Percentiles rank a stretch among this genome's conserved stretches.
These are phyloP conservation scores for Psettodes erumei DNA, from an alignment of 2,113 vertebrate genomes.

Conservation along the genomic window DNA sequence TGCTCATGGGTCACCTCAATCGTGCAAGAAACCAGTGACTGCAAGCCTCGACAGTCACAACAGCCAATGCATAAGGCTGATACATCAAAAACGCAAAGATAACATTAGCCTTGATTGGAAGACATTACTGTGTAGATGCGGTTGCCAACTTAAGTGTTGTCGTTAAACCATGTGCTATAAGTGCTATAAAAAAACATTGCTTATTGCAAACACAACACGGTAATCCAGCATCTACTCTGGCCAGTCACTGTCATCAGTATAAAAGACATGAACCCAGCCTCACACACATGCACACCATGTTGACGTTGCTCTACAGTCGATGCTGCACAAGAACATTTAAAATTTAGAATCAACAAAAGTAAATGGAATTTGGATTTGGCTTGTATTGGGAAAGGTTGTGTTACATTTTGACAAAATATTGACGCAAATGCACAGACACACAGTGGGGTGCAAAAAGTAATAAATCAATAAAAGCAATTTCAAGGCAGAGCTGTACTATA, in stretches of 20 bases:
- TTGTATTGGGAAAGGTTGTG: not conserved
- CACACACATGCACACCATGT: no score
- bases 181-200: not conserved
- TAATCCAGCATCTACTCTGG: not conserved
- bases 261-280: slow-evolving; percentile 1
- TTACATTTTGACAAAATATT: slow-evolving; percentile 24
- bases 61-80: not conserved
- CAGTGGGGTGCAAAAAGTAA: slow-evolving; percentile 49
- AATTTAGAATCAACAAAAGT: no score
- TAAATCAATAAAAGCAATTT: slow-evolving; percentile 61
- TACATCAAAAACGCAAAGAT: slow-evolving; percentile 8
- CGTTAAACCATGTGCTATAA: not conserved
- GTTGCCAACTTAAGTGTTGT: not conserved
- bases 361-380: slow-evolving; percentile 19
- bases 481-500: slow-evolving; percentile 32
- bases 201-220: not conserved
- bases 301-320: not conserved
- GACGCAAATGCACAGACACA: slow-evolving; percentile 40
- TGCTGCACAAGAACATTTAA: not conserved
- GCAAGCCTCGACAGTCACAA: not conserved
- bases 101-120: not conserved
- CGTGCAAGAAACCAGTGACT: slow-evolving; percentile 1
- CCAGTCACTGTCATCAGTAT: no score
- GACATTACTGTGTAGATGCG: not conserved
- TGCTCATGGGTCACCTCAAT: not conserved